Base-by-base conservation (phyloP, 2,113 vertebrate genomes). In the Prinia subflava region DNA sequence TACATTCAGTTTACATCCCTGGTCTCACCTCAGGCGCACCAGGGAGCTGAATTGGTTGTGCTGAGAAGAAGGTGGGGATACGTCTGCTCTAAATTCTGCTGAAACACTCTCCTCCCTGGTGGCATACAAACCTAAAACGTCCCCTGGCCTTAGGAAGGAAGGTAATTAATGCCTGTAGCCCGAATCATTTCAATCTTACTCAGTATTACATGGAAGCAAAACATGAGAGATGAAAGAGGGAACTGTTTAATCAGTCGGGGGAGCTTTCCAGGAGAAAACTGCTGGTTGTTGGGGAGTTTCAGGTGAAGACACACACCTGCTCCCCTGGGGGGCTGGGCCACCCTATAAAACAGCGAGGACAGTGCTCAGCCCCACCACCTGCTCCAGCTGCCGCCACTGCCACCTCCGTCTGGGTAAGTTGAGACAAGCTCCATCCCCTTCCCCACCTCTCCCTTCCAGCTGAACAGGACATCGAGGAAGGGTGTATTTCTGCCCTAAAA, bases 201-300 rank as follows among this genome's bases (percentile, higher is more conserved):
- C 92, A 95, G 89, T 63, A 83, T 74, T 83, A 91, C 71, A 62
- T 89, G 73, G 94, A 94, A 96, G 12, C 55, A 94, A 94, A 96
- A 93, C 86, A 96, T 21, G 31, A 47, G 44, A 92, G 94, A 97
- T 96, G 91, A 97, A 95, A 97, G 95, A 67, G 52, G 33, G 63
- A 95, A 77, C 64, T 81, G 86, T 64, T 92, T 93, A 94, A 95
- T 94, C 92, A 95, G 68, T 59, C 1, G 0, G 42, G 42, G 24
- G 83, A 97, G 47, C 76, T 95, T 93, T 96, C 95, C 91, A 81
- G 64, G 64, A 90, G 83, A 87, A 93, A 95, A 95, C 60, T 92
- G 94, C 50, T 3, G 10, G 64, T 94, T 94, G 41, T 35, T 70
- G 52, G 17, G 24, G 28, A 90, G 86, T 92, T 95, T 90, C 83